phyloP scores from a whole-genome alignment of 2,888 invertebrate species.

The Dasypolia templi region DNA sequence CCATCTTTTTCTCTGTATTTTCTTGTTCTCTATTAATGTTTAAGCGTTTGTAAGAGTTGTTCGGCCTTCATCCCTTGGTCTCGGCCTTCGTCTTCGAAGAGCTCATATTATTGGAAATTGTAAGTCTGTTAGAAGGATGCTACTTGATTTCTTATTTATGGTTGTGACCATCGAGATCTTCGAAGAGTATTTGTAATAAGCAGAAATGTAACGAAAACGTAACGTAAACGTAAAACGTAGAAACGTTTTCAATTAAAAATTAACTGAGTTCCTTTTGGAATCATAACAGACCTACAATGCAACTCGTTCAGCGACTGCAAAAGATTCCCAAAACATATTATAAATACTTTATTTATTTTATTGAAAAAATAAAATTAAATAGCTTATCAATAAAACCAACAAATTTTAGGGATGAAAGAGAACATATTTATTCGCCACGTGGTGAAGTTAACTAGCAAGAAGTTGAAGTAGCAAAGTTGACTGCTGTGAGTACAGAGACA shows the following conservation, averaged over 20 bases:
- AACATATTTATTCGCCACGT: no score
- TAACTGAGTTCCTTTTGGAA: no score
- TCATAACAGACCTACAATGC: no score
- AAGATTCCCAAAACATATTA: no score
- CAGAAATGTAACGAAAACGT: no score
- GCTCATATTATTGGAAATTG: conserved; percentile 46
- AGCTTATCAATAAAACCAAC: no score
- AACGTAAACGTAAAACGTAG: no score
- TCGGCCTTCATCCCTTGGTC: conserved; percentile 21
- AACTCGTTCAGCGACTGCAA: background rate
- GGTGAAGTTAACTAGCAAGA: no score
- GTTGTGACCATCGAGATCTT: background rate
- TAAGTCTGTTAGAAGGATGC: conserved; percentile 28
- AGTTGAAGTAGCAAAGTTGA: background rate
- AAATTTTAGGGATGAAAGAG: no score
- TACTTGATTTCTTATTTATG: conserved; percentile 35
- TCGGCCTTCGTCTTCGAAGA: conserved; percentile 14
- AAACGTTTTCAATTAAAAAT: no score
- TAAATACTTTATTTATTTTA: no score
- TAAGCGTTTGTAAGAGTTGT: conserved; percentile 53
- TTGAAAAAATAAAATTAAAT: no score
- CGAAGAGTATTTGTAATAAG: background rate
- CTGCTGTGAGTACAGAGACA: background rate
- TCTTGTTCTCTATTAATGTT: conserved; percentile 66
- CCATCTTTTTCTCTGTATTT: conserved; percentile 51